Base-by-base conservation (phyloP, 2,797 vertebrate genomes). In the Catharus ustulatus region DNA sequence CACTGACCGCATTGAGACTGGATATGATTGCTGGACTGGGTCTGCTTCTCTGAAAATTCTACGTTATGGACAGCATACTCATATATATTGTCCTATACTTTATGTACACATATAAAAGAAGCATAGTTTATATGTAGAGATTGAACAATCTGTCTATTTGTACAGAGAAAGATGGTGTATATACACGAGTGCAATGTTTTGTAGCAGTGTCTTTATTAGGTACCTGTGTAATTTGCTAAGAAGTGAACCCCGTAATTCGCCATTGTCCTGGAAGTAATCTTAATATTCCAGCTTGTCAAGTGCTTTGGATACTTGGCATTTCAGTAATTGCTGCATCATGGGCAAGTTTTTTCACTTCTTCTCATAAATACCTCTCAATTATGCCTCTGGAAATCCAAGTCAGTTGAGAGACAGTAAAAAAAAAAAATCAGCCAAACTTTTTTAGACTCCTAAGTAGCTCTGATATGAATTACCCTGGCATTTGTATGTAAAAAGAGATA, bases 181-280 rank as follows among this genome's bases (percentile, higher is more conserved):
- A 26, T 18, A 45, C 9, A 15, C 6, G 4, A 2, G 0, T 74
- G 27, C 58, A 42, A 0, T 90, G 38, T 78, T 90, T 81, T 83
- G 62, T 59, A 76, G 49, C 54, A 69, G 68, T 11, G 24, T 67
- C 59, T 76, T 72, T 76, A 49, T 87, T 87, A 36, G 21, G 15
- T 90, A 58, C 29, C 74, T 55, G 27, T 92, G 68, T 79, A 79
- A 86, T 73, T 94, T 88, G 62, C 66, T 69, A 68, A 87, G 51
- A 87, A 48, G n/a, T 43, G 52, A 79, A 52, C 30, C 42, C 64
- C 22, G 10, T 68, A 52, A 71, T 89, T 90, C 89, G 64, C 69
- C 64, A 13, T 89, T 84, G 34, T 81, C 38, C 66, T 89, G 40
- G 36, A 63, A 91, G 43, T 75, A 63, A 86, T 80, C 51, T 81